phyloP scores from a whole-genome alignment of 2,113 vertebrate genomes.

The Anolis carolinensis region DNA sequence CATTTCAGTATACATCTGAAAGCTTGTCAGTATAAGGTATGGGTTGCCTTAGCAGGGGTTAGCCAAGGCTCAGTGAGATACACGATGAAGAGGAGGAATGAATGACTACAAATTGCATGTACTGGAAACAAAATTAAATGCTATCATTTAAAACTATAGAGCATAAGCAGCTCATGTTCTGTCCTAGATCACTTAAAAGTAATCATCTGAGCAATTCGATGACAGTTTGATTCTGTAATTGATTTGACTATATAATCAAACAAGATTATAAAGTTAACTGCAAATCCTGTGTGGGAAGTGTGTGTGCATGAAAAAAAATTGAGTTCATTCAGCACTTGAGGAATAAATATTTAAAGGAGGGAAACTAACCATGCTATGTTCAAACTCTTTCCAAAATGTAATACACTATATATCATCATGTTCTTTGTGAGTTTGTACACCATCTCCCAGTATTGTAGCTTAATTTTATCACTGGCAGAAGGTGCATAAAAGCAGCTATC shows the following conservation, averaged over 20 bases:
- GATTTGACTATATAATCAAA: neutral
- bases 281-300: neutral
- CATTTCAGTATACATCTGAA: constrained; percentile 13
- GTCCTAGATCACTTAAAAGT: neutral
- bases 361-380: neutral
- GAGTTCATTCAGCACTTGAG: neutral
- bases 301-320: neutral
- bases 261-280: neutral
- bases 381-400: neutral
- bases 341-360: neutral
- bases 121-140: neutral
- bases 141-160: neutral
- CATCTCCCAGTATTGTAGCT: neutral
- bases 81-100: neutral
- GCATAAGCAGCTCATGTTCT: neutral
- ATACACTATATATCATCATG: neutral
- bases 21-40: neutral
- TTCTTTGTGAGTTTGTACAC: neutral
- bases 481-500: neutral
- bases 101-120: neutral
- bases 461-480: constrained; percentile 1
- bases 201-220: neutral
- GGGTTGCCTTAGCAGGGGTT: neutral
- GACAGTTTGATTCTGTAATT: neutral
- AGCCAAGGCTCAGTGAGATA: neutral